Conservation (phyloP, 2,797 vertebrate genomes). For the Danio albolineatus region DNA sequence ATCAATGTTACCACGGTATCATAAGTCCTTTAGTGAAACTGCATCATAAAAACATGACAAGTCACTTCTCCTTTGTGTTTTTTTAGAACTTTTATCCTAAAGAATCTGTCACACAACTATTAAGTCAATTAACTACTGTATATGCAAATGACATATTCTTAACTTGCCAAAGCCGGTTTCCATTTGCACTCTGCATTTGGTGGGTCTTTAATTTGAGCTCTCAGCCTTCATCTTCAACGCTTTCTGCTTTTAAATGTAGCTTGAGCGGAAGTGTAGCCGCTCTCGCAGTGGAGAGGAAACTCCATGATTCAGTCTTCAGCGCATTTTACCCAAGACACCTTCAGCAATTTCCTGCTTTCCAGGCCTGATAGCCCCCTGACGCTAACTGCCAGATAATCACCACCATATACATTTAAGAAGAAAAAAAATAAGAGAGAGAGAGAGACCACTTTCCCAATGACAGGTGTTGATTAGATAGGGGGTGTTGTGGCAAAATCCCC, state of each 20-base stretch:
- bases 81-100: too few species aligned
- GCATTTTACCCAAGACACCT: slow-evolving; percentile 68
- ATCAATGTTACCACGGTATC: too few species aligned
- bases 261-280: slow-evolving; percentile 24
- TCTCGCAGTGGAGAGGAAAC: slow-evolving; percentile 56
- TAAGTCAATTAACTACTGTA: too few species aligned
- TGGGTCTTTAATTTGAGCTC: background rate
- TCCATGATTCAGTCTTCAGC: slow-evolving; percentile 65
- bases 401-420: slow-evolving; percentile 70
- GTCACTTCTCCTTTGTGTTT: too few species aligned
- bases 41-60: too few species aligned
- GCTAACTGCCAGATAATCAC: slow-evolving; percentile 72
- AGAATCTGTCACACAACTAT: too few species aligned
- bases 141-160: background rate
- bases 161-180: background rate
- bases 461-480: slow-evolving; percentile 76
- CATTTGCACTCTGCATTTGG: slow-evolving; percentile 4
- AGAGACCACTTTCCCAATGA: slow-evolving; percentile 63
- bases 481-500: slow-evolving; percentile 69
- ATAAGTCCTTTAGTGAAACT: background rate
- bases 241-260: slow-evolving; percentile 20
- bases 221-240: background rate
- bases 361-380: slow-evolving; percentile 64
- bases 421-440: slow-evolving; percentile 38
- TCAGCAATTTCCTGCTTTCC: slow-evolving; percentile 70